Evolutionary conservation across 2,797 vertebrate genomes (phyloP), one percentile per base, ranked within the genome.

Genomic region (Menidia menidia): DNA sequence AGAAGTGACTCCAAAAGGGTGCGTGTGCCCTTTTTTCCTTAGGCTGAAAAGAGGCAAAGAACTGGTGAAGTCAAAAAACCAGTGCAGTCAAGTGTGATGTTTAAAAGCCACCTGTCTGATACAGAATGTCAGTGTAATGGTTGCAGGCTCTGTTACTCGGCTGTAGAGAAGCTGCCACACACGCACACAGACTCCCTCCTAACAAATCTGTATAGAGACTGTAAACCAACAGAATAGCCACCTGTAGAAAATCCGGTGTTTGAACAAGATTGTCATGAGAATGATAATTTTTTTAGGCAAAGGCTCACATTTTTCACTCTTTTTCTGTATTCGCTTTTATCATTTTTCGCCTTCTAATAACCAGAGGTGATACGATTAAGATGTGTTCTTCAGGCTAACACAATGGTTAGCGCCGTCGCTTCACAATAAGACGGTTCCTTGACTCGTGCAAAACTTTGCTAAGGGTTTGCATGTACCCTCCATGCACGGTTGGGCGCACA

Each of bases 101-200:
- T 75, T 0, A 44, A 60, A 67, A 67, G 59, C 25, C 25, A 32
- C 59, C 59, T 71, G 53, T 3, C 42, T 68, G 44, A 41, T 68
- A 59, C 4, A 60, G 60, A 59, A 67, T 72, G 55, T 58, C 72
- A 60, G 43, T 62, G 31, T 41, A n/a, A 58, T 70, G 14, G 32
- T 65, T 52, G 5, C 52, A 71, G 44, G 14, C 19, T 60, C 52
- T 63, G 59, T 74, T 13, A 53, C 55, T 63, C 0, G 47, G 54
- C 55, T 57, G 30, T 51, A 59, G 69, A 77, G 44, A 13, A 12
- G 30, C 60, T 56, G 25, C 19, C 61, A 51, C 33, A 55, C 39
- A 42, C 25, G 25, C 6, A 56, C 44, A 54, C 48, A 31, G 25
- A 60, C 25, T 64, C 3, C 53, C 50, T 55, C 6, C 44, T 30